Base-by-base conservation (phyloP, 2,888 invertebrate genomes). In the Glyphotaelius pellucidus region DNA sequence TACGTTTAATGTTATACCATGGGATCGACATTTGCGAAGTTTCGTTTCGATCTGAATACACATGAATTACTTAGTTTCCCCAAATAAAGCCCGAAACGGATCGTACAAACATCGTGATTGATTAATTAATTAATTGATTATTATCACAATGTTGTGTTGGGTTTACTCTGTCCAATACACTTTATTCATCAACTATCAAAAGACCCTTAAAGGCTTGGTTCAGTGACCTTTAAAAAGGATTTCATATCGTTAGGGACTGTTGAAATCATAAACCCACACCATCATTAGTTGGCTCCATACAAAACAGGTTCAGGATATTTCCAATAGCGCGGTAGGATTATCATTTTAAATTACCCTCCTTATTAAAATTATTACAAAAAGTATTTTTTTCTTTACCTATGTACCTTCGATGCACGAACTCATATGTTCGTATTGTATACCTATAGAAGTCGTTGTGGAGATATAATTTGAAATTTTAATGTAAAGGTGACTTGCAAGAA, bases 401-500 rank as follows among this genome's bases (percentile, higher is more conserved):
- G 4, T 67, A 25, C 25, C 67, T 67, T n/a, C 5, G 67, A 67
- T 67, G 67, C 67, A 25, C 67, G 67, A 67, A n/a, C 25, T 67
- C n/a, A 67, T 67, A 67, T 9, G 9, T 67, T 25, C 25, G 7
- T 25, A n/a, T n/a, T 67, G 67, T 7, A 67, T 67, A n/a, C 7
- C 42, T 42, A 47, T 47, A 47, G 47, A 9, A 67, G 67, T 67
- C 25, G 25, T n/a, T 67, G 67, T 67, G 25, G 9, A 67, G n/a
- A 25, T 67, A n/a, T 67, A 67, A 67, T 67, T 67, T 67, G 67
- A 67, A 67, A 38, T 42, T 86, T 86, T 12, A 86, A 47, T 86
- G n/a, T 15, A 42, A 42, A 86, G 35, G 47, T 86, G 86, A 86
- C 86, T 86, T 47, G 86, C 86, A 12, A 30, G 86, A 86, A 86